Conservation (phyloP, 2,113 vertebrate genomes). For the Australoheros scitulus region DNA sequence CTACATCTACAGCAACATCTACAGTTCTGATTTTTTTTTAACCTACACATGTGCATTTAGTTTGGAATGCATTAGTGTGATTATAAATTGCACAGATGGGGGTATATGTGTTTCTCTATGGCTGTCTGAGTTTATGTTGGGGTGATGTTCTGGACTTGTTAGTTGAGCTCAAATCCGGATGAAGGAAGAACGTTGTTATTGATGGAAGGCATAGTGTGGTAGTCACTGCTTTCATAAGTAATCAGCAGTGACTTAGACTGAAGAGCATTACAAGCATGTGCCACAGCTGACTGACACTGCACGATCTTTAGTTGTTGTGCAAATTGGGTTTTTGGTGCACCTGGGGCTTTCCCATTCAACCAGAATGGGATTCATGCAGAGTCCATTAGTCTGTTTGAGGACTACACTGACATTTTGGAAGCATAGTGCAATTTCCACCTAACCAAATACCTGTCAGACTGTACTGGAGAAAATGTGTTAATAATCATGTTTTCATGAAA, state of each 20-base stretch:
- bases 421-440: background rate
- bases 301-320: background rate
- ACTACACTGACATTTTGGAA: background rate
- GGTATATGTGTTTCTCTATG: background rate
- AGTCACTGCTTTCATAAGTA: constrained; percentile 23
- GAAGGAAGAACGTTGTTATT: background rate
- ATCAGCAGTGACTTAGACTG: constrained; percentile 1
- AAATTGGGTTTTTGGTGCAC: constrained; percentile 1
- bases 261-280: background rate
- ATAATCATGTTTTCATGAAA: background rate
- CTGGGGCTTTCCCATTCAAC: constrained; percentile 2
- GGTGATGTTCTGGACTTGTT: background rate
- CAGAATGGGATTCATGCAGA: background rate
- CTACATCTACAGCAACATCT: background rate
- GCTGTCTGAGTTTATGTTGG: background rate
- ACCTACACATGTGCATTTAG: background rate
- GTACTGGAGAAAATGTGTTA: background rate
- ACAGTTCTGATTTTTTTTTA: background rate
- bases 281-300: background rate
- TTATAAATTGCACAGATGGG: background rate
- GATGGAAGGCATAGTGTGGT: constrained; percentile 15
- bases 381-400: background rate
- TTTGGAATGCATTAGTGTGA: background rate
- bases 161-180: background rate
- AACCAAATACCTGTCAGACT: background rate